Base-by-base conservation (phyloP, 2,113 vertebrate genomes). In the Ardeotis arabs region DNA sequence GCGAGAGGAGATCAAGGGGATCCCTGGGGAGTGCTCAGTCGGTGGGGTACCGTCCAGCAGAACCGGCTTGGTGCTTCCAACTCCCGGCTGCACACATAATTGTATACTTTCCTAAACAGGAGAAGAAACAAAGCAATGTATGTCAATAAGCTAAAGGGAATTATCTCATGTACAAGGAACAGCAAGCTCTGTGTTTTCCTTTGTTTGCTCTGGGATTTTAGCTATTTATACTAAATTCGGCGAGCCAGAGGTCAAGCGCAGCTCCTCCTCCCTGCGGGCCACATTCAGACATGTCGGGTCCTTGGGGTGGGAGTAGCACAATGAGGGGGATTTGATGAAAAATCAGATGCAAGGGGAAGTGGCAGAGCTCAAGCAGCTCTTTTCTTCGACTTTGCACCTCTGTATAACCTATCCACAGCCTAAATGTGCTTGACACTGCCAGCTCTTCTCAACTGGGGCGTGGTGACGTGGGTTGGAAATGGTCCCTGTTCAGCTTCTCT, bases 141-240 rank as follows among this genome's bases (percentile, higher is more conserved):
- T 66, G 76, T 94, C 49, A 74, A 12, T 49, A 70, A 52, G 39
- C 62, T 89, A 59, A 64, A 80, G 50, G 70, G 63, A 84, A 86
- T 92, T 84, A 58, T 92, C 53, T 95, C 53, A 37, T 77, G 33
- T 66, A 72, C 70, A 60, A 95, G 68, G 84, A 82, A 81, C 79
- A 93, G 67, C 63, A 84, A 94, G 56, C 82, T 89, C 91, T 45
- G 55, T 91, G 67, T 74, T 94, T 87, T 92, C 35, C 52, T 70
- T 70, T 78, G 63, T 85, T 91, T 92, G 89, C 6, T 14, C 81
- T 87, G 66, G 53, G 84, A 81, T 78, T 93, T 91, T 73, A 29
- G 3, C 50, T 76, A 18, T 96, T 92, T 83, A 45, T 66, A 78
- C 78, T 87, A 75, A 87, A 66, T 91, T 62, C 4, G 7, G 44